phyloP scores from a whole-genome alignment of 2,113 vertebrate genomes.

The Strix uralensis region DNA sequence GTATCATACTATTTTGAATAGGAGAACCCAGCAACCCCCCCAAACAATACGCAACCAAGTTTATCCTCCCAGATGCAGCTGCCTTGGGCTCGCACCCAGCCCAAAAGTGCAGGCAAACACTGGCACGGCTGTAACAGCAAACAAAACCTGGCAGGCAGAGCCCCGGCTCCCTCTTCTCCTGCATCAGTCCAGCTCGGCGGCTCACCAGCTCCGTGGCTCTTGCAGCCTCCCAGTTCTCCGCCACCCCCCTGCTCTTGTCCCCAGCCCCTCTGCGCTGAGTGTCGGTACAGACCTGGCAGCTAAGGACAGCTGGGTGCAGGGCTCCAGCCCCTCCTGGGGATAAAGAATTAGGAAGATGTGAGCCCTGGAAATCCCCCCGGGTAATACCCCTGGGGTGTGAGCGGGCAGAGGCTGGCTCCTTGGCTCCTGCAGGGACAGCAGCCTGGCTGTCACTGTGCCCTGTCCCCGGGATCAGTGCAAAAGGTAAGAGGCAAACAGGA shows the following conservation, averaged over 20 bases:
- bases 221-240: background rate
- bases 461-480: background rate
- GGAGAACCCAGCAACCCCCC: background rate
- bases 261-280: background rate
- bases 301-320: background rate
- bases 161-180: background rate
- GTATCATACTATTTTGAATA: fast-evolving
- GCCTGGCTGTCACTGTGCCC: background rate
- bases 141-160: background rate
- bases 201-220: background rate
- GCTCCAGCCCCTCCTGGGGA: background rate
- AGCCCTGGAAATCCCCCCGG: background rate
- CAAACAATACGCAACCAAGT: fast-evolving
- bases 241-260: background rate
- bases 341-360: background rate
- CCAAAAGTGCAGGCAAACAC: background rate
- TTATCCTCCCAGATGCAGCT: background rate
- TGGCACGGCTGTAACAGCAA: background rate
- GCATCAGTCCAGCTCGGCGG: background rate
- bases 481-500: constrained; percentile 6
- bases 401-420: background rate
- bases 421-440: background rate
- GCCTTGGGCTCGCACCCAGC: background rate
- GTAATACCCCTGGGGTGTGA: background rate
- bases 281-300: background rate